Evolutionary conservation across 2,888 invertebrate species (phyloP), one percentile per base, ranked within the genome.

Genomic region (Sarcophaga variegata): DNA sequence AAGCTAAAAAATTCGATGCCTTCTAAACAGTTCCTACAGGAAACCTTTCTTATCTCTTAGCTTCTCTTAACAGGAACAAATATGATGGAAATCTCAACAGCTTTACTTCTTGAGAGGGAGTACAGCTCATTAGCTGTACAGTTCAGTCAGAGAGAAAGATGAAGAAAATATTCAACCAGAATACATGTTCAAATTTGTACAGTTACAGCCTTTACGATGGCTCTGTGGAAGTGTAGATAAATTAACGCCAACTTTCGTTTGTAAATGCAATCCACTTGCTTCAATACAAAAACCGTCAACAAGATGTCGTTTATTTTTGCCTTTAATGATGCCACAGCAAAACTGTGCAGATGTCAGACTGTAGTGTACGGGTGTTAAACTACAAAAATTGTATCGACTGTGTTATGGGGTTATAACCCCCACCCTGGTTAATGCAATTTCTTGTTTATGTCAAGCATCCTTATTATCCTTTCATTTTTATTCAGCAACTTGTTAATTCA

Each of bases 391-490:
- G 54, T 54, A 17, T 54, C 54, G 12, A 14, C 54, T 54, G 17
- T 14, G 4, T 80, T 64, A 80, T 84, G 80, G 76, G 84, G 80
- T 84, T 84, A 75, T 75, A 80, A 66, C 59, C 79, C 37, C 8
- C 37, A 6, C 8, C 37, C 79, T 60, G 82, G 85, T 89, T 88
- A 87, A 89, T 89, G 81, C 79, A 87, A 89, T 88, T 88, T 88
- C 80, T 83, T 87, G 86, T 72, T 89, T 83, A 84, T 87, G 84
- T 83, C 75, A 84, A 82, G 87, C 90, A 89, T 89, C 90, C 90
- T 90, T 92, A 91, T 92, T 91, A 92, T 92, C 92, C 92, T 92
- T 92, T 92, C 91, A 91, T 91, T 92, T 91, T 92, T 91, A 92
- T 91, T 91, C 92, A 90, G 91, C 90, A 88, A 89, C 88, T 90